Conservation (phyloP, 2,113 vertebrate genomes). For the Bagarius yarrelli region DNA sequence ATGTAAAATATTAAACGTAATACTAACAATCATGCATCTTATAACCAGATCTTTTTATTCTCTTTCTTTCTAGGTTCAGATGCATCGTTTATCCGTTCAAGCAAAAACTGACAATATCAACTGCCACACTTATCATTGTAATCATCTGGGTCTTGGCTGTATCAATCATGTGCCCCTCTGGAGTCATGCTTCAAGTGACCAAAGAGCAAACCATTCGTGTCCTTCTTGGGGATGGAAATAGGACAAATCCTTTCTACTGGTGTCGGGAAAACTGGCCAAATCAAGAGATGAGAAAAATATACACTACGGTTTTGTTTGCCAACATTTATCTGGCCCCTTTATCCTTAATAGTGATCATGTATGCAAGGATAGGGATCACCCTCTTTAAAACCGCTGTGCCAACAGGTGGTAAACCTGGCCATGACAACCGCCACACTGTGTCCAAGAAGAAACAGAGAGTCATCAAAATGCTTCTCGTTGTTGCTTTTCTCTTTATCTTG, state of each 20-base stretch:
- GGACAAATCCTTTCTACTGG: conserved; percentile 81
- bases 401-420: conserved; percentile 60
- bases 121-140: conserved; percentile 71
- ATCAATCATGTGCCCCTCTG: conserved; percentile 86
- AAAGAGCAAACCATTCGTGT: conserved; percentile 80
- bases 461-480: conserved; percentile 85
- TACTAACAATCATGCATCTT: background rate
- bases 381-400: conserved; percentile 74
- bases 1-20: background rate
- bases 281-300: conserved; percentile 85
- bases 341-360: conserved; percentile 83
- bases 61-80: conserved; percentile 74
- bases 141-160: conserved; percentile 87
- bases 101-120: conserved; percentile 80
- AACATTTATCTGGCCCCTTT: conserved; percentile 88
- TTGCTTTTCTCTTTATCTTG: conserved; percentile 85
- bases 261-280: conserved; percentile 89
- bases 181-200: conserved; percentile 83
- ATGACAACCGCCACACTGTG: conserved; percentile 67
- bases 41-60: background rate
- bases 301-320: conserved; percentile 86
- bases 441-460: conserved; percentile 83
- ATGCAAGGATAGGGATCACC: conserved; percentile 78
- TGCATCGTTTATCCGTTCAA: conserved; percentile 88
- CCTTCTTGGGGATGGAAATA: conserved; percentile 71